A percentile compares a stretch with the other conserved stretches of the same genome.
phyloP scores from a whole-genome alignment of 2,797 vertebrate genomes.

The Onychomys torridus region DNA sequence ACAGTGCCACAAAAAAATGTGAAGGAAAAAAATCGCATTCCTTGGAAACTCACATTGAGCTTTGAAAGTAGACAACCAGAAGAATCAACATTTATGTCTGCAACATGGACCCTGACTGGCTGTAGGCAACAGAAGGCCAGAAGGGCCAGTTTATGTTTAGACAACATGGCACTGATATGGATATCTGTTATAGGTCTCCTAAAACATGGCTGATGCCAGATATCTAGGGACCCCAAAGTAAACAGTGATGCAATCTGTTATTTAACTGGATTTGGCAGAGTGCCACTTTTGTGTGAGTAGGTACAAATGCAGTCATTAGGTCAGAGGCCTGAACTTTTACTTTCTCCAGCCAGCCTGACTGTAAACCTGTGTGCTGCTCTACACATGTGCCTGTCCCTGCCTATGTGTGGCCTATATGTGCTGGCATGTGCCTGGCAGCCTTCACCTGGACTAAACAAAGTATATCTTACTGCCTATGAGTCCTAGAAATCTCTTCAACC shows the following conservation, averaged over 20 bases:
- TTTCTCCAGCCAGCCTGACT: not conserved
- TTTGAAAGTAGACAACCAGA: conserved; percentile 40
- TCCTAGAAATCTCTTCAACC: not conserved
- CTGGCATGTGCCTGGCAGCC: not conserved
- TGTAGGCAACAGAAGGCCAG: not conserved
- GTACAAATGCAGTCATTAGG: not conserved
- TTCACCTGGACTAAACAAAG: not conserved
- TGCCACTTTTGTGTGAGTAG: not conserved
- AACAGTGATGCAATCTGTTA: not conserved
- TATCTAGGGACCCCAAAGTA: not conserved
- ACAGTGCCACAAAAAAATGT: conserved; percentile 48
- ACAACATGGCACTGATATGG: not conserved
- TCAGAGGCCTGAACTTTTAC: not conserved
- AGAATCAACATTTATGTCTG: not conserved
- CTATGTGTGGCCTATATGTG: not conserved
- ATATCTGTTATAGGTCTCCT: not conserved
- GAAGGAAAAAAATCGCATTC: conserved; percentile 16
- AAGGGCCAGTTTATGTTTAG: not conserved
- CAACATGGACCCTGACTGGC: not conserved
- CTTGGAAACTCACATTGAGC: not conserved
- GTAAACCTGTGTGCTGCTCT: not conserved
- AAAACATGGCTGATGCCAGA: not conserved
- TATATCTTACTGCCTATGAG: not conserved
- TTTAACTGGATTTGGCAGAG: not conserved
- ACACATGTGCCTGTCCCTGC: not conserved